Evolutionary conservation across 2,113 vertebrate species (phyloP), one percentile per base, ranked within the genome.

Genomic region (Corythornis madagascariensis): DNA sequence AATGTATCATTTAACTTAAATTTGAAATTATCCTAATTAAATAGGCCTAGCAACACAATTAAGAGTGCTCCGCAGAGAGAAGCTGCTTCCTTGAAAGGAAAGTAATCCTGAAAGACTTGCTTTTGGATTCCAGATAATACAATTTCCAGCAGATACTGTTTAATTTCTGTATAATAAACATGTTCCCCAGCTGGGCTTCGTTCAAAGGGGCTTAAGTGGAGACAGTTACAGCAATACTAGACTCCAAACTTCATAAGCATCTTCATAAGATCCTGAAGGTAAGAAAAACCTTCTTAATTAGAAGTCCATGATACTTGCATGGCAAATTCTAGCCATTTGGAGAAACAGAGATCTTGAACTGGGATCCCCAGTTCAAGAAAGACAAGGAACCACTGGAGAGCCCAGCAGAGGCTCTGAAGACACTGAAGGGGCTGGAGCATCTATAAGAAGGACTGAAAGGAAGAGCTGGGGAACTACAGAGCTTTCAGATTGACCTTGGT

Each of bases 11-110:
- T 90, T 71, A 76, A 86, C 77, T 77, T 56, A 22, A 81, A 92
- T 90, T 92, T 83, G 43, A 71, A 86, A 93, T 90, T 29, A 91
- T 52, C 77, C 72, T 94, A 85, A 93, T 96, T 92, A 92, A 91
- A 95, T 88, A 83, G 66, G 65, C 55, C 83, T 59, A 86, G 40
- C 70, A 64, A 82, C 52, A 63, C 82, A 89, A 94, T 94, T 90
- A 90, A 82, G 70, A 33, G 40, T 1, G 9, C 26, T 88, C 64
- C 1, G 3, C 60, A 31, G 83, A 88, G 73, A 78, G 76, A 90
- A 80, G 43, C 47, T 71, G 40, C 72, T 83, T 69, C 74, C 63
- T 86, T 72, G 75, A 56, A 90, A 81, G 35, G 63, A 65, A 92
- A 92, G 65, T 50, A 65, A 55, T 57, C 38, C 28, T 29, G 42